Base-by-base conservation (phyloP, 1,140 invertebrate genomes). In the Eumaeus atala region DNA sequence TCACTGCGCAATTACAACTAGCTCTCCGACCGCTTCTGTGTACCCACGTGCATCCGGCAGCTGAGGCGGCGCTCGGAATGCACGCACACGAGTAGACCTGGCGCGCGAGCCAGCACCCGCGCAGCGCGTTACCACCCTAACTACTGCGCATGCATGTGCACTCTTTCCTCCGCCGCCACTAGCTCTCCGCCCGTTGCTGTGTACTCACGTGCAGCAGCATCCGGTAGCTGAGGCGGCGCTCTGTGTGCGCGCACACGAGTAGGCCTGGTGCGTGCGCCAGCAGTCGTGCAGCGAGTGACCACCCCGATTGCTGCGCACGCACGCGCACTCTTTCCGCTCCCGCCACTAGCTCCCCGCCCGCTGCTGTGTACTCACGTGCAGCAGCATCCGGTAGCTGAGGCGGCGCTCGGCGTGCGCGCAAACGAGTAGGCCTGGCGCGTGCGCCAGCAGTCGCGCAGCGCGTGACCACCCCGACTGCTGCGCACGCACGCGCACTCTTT, bases 391-490 rank as follows among this genome's bases (percentile, higher is more conserved):
- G 50, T 84, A 84, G 57, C 68, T 67, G 12, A 68, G 69, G 1
- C 71, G 52, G 0, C 78, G 52, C 48, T 82, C 81, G 0, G 69
- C 55, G 56, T 82, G 78, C 9, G 75, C 66, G 54, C 78, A 82
- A 18, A 81, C 77, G 5, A 83, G 66, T 16, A 82, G 67, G 4
- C 81, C 81, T 0, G 78, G 79, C 50, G 78, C 72, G 54, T 65
- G 66, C 18, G 74, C 75, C 3, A 68, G 58, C 8, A 73, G 67
- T 10, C 67, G 62, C 9, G 66, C 59, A 6, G 75, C 68, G 9
- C 78, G 70, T n/a, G 78, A 80, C 78, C 78, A 80, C 18, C 68
- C 67, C 21, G 74, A 77, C 58, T 76, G 74, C 61, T 80, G 77
- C 56, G 72, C 80, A 18, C 78, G 72, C 44, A 84, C 67, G 1